Conservation (phyloP, 1,140 invertebrate genomes). For the Solenopsis invicta region DNA sequence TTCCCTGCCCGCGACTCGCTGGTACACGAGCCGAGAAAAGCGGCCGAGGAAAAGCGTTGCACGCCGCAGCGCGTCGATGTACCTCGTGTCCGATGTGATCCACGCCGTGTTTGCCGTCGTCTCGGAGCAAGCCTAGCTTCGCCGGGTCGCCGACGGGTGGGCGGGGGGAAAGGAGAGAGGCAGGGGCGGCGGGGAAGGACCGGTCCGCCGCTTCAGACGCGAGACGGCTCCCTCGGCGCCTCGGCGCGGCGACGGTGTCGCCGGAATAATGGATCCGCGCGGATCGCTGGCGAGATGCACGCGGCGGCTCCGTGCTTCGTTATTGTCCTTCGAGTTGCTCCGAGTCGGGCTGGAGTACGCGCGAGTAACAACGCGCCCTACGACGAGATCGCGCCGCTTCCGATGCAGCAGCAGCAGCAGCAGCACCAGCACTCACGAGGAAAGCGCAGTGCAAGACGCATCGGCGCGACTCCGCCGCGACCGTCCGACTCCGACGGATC, state of each 20-base stretch:
- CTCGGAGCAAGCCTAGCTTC: constrained; percentile 56
- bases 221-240: constrained; percentile 24
- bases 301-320: not conserved
- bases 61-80: not conserved
- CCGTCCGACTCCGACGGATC: not conserved
- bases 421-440: constrained; percentile 24
- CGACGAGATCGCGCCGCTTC: not conserved
- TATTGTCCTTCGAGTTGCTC: no score
- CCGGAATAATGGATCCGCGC: constrained; percentile 20
- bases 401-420: not conserved
- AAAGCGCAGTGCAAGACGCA: no score
- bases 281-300: not conserved
- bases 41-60: not conserved
- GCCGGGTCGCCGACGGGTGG: constrained; percentile 56
- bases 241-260: constrained; percentile 26
- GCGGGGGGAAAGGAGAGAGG: not conserved
- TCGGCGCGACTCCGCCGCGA: not conserved
- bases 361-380: constrained; percentile 1
- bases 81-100: constrained; percentile 56
- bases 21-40: no score
- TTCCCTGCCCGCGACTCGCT: no score
- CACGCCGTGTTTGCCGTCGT: constrained; percentile 75
- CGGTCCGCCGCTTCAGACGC: constrained; percentile 44
- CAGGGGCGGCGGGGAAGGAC: constrained; percentile 28
- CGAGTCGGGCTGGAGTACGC: not conserved